Conservation (phyloP, 2,113 vertebrate species). For the Psettodes erumei region DNA sequence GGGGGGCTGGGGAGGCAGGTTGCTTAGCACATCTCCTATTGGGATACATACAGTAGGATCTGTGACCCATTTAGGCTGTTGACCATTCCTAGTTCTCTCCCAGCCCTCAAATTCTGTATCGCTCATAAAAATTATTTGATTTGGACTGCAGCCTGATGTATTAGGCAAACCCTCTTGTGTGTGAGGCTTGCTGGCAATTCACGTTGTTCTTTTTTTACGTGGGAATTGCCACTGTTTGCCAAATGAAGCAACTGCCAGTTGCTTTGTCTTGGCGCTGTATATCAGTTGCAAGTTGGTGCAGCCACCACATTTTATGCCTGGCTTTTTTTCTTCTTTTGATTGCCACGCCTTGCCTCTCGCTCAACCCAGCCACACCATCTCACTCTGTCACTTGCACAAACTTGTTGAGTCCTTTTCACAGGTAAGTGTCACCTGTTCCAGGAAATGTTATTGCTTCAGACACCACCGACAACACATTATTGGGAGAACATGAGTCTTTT, state of each 20-base stretch:
- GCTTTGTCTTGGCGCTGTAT: constrained; percentile 4
- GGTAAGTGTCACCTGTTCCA: constrained; percentile 60
- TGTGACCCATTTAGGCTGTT: constrained; percentile 54
- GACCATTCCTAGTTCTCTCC: constrained; percentile 21
- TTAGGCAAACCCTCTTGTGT: constrained; percentile 24
- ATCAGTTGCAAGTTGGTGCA: constrained; percentile 27
- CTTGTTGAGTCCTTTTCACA: constrained; percentile 61
- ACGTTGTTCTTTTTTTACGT: background rate
- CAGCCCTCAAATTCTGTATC: constrained; percentile 13
- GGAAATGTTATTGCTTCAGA: constrained; percentile 45
- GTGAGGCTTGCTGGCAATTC: constrained; percentile 6
- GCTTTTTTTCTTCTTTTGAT: background rate
- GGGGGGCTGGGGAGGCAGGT: constrained; percentile 25
- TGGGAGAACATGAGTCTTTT: background rate
- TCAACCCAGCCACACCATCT: constrained; percentile 42
- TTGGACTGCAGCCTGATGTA: constrained; percentile 20
- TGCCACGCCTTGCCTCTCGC: constrained; percentile 47
- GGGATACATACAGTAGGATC: constrained; percentile 35
- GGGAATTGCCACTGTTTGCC: constrained; percentile 31
- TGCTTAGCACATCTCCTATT: constrained; percentile 47
- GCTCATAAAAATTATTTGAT: constrained; percentile 23
- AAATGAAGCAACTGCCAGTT: constrained; percentile 22
- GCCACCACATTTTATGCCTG: background rate
- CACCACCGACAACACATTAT: background rate
- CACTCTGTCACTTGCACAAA: constrained; percentile 76